Conservation (phyloP, 2,797 vertebrate species). For the Echiichthys vipera region DNA sequence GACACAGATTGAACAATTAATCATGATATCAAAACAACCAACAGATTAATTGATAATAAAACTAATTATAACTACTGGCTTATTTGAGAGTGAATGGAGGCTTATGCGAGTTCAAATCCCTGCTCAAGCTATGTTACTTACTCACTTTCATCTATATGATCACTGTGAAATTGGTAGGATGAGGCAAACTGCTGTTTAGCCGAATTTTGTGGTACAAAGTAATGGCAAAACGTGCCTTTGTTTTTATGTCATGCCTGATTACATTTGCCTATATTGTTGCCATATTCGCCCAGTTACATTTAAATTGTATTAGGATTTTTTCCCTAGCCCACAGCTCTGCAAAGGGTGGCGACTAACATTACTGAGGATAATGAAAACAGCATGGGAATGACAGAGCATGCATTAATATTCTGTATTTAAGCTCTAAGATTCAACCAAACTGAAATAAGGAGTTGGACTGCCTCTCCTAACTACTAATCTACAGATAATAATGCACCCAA, state of each 20-base stretch:
- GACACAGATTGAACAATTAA: background rate
- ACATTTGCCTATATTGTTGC: background rate
- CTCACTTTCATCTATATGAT: constrained; percentile 7
- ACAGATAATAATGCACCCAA: background rate
- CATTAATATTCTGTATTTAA: background rate
- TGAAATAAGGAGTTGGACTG: background rate
- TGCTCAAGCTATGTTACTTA: background rate
- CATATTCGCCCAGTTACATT: constrained; percentile 5
- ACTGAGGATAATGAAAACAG: background rate
- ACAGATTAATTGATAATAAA: background rate
- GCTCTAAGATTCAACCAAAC: background rate
- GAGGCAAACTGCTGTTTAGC: background rate
- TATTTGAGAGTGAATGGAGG: background rate
- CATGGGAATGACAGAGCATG: background rate
- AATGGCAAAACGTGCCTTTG: background rate
- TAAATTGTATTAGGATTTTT: background rate
- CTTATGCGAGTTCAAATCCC: background rate
- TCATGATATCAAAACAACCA: background rate
- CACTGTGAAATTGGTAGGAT: background rate
- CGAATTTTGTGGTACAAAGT: background rate
- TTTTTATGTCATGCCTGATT: constrained; percentile 9
- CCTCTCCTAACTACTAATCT: background rate
- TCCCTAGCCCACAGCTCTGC: background rate
- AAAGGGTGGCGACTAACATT: background rate
- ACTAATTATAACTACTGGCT: background rate